Evolutionary conservation across 2,888 invertebrate species (phyloP), one percentile per base, ranked within the genome.

Genomic region (Chloroclystis v-ata): DNA sequence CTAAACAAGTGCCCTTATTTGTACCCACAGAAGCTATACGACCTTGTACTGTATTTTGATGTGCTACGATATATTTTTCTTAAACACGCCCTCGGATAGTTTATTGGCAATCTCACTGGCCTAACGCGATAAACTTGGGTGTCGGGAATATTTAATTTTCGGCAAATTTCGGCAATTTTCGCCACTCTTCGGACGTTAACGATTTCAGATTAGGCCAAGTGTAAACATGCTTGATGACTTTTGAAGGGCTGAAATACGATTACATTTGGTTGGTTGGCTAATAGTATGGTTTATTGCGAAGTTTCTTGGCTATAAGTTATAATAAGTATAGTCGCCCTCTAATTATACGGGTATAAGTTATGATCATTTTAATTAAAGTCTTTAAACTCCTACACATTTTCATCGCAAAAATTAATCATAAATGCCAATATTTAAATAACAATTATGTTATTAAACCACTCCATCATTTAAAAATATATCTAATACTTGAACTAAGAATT

Each of bases 81-180:
- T 9, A 39, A 47, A 37, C 43, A 14, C 43, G 28, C 14, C 33
- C 45, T 43, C 35, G 28, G 55, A 55, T 58, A 67, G 40, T 78
- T 78, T 83, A 85, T 84, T 82, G 83, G 61, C 86, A 85, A 85
- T 86, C 80, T 85, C 79, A 70, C 63, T 61, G 66, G 67, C 60
- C 69, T 82, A 91, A 89, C 92, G 76, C 67, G 72, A 85, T 86
- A 70, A 78, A 72, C 70, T 78, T 66, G 69, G 71, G 69, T 60
- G 72, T 61, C 59, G 68, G 60, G 67, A 76, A 75, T 79, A 83
- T 83, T 81, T 82, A 82, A 83, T 84, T 83, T 83, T 78, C 67
- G 72, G 50, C 71, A 72, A 73, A 69, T 73, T 41, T 49, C 44
- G 49, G 37, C 44, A 32, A 49, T 30, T 30, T 30, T 74, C 75